Evolutionary conservation across 2,888 invertebrate species (phyloP).

Genomic region (Allygus modestus): DNA sequence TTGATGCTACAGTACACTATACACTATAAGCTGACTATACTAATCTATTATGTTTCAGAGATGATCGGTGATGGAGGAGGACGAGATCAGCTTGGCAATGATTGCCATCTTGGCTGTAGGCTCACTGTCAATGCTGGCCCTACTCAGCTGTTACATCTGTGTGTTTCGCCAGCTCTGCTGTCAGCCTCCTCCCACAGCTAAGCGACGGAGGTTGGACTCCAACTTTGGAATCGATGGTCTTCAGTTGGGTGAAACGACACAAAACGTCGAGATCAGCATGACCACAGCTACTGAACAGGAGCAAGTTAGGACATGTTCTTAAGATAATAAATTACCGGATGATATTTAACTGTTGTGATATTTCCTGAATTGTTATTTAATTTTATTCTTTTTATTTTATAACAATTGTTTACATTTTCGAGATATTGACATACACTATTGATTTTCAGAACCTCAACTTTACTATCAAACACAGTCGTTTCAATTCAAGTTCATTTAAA

Average conservation of each 20-base stretch:
- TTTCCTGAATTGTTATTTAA: too few species aligned
- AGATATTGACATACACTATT: too few species aligned
- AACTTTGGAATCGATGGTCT: constrained; percentile 64
- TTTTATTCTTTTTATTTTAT: too few species aligned
- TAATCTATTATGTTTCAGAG: neutral
- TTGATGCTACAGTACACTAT: neutral
- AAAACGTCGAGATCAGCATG: constrained; percentile 67
- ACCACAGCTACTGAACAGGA: constrained; percentile 65
- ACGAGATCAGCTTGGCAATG: constrained; percentile 79
- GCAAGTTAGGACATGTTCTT: constrained; percentile 3
- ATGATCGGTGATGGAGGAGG: constrained; percentile 77
- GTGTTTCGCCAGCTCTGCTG: constrained; percentile 77
- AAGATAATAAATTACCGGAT: neutral
- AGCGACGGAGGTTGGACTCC: constrained; percentile 63
- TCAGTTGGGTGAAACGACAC: constrained; percentile 67
- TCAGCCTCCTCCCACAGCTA: constrained; percentile 69
- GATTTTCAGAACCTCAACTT: too few species aligned
- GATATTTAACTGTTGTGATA: too few species aligned
- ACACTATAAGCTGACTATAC: neutral
- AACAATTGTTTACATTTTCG: too few species aligned
- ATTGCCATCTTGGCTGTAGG: constrained; percentile 80
- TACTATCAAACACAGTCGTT: too few species aligned
- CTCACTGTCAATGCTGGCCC: constrained; percentile 79
- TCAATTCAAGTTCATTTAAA: too few species aligned
- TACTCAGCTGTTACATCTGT: constrained; percentile 83